phyloP scores from a whole-genome alignment of 2,888 invertebrate species.

The Imbricaverruca yamaguchii region DNA sequence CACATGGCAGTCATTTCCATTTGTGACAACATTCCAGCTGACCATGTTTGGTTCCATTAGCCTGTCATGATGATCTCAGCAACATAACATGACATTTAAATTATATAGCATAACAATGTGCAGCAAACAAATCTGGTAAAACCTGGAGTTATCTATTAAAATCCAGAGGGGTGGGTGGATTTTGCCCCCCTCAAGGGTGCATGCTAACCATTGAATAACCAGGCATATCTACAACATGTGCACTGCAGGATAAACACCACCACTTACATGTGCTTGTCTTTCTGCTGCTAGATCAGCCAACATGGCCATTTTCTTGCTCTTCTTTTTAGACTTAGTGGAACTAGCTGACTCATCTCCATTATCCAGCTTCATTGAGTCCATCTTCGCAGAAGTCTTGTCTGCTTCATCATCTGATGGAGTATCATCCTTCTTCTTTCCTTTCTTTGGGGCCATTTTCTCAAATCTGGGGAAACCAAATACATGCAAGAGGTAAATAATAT shows the following conservation, averaged over 20 bases:
- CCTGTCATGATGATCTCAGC: neutral
- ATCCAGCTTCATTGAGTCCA: constrained; percentile 19
- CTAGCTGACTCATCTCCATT: constrained; percentile 27
- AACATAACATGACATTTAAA: no score
- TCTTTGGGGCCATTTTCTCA: constrained; percentile 33
- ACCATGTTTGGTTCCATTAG: neutral
- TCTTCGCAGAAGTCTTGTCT: constrained; percentile 12
- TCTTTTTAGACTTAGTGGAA: constrained; percentile 24
- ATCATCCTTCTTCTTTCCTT: constrained; percentile 35
- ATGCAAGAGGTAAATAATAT: no score
- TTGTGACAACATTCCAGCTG: no score
- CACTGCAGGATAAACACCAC: neutral
- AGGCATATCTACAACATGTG: no score
- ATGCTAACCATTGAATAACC: no score
- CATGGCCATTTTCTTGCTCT: constrained; percentile 23
- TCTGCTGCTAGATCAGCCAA: constrained; percentile 11
- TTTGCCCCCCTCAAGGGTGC: no score
- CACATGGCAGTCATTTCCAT: no score
- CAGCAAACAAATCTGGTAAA: no score
- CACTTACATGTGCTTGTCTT: neutral
- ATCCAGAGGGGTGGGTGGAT: no score
- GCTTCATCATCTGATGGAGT: constrained; percentile 30
- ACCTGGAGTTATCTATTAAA: no score
- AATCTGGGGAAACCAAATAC: no score
- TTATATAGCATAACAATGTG: no score